These are phyloP conservation scores for Bradypodion ventrale DNA, from an alignment of 2,797 vertebrate species.

Conservation along the genomic window DNA sequence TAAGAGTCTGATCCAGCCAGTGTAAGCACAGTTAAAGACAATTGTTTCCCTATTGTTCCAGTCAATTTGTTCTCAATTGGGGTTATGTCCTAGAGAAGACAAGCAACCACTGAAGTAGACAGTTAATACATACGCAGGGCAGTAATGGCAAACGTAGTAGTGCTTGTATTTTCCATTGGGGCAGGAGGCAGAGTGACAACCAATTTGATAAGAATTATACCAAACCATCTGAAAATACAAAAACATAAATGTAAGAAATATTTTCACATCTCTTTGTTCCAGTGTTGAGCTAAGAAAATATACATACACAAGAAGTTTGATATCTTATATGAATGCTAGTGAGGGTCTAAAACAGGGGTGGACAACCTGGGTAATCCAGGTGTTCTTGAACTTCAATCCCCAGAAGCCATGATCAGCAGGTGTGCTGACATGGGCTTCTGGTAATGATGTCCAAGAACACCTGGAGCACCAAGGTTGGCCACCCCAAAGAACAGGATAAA, in stretches of 20 bases:
- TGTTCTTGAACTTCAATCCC: no score
- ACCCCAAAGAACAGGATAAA: no score
- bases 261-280: not conserved
- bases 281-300: not conserved
- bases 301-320: not conserved
- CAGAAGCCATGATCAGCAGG: no score
- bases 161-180: not conserved
- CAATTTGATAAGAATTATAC: slow-evolving; percentile 48
- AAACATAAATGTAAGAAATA: not conserved
- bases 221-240: slow-evolving; percentile 55
- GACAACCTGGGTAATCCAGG: no score
- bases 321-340: not conserved
- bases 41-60: not conserved
- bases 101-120: not conserved
- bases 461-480: no score
- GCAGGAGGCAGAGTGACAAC: slow-evolving; percentile 44
- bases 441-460: no score
- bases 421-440: no score
- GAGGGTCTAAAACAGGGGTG: not conserved
- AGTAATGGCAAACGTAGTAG: slow-evolving; percentile 64
- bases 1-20: not conserved
- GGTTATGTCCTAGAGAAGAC: not conserved
- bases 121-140: slow-evolving; percentile 59
- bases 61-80: not conserved
- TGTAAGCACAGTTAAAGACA: not conserved